These are phyloP conservation scores for Barbus barbus DNA, from an alignment of 2,113 vertebrate species.

Conservation along the genomic window DNA sequence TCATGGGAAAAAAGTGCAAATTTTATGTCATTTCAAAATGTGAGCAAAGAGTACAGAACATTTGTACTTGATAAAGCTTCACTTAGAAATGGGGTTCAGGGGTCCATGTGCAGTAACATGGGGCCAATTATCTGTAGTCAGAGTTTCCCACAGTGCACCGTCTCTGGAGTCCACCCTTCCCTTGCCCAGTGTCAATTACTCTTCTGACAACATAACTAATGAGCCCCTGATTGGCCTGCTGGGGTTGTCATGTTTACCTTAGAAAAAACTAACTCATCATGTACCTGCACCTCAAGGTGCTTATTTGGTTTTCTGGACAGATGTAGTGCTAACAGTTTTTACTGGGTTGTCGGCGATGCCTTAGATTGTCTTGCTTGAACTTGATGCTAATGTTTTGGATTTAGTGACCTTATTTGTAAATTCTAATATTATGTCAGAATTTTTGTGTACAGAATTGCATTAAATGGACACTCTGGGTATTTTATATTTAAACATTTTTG, in stretches of 20 bases:
- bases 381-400: too few relatives aligned
- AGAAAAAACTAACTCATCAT: slow-evolving; percentile 38
- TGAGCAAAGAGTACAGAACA: slow-evolving; percentile 2
- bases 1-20: background rate
- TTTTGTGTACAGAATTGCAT: background rate
- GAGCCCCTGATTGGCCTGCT: slow-evolving; percentile 74
- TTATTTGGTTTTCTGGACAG: slow-evolving; percentile 30
- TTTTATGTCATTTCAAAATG: background rate
- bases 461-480: background rate
- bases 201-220: slow-evolving; percentile 74
- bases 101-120: slow-evolving; percentile 43
- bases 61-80: slow-evolving; percentile 7
- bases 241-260: slow-evolving; percentile 50
- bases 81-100: slow-evolving; percentile 18
- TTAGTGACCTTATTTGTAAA: background rate
- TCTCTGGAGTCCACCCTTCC: slow-evolving; percentile 66
- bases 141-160: slow-evolving; percentile 61
- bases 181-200: slow-evolving; percentile 73
- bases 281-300: background rate
- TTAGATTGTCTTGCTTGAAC: background rate
- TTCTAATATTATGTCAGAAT: background rate
- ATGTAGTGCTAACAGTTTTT: background rate
- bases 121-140: slow-evolving; percentile 68
- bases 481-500: background rate
- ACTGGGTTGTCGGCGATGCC: background rate